These are phyloP conservation scores for Caenorhabditis zanzibari DNA, from an alignment of 2,888 invertebrate species.

Conservation along the genomic window DNA sequence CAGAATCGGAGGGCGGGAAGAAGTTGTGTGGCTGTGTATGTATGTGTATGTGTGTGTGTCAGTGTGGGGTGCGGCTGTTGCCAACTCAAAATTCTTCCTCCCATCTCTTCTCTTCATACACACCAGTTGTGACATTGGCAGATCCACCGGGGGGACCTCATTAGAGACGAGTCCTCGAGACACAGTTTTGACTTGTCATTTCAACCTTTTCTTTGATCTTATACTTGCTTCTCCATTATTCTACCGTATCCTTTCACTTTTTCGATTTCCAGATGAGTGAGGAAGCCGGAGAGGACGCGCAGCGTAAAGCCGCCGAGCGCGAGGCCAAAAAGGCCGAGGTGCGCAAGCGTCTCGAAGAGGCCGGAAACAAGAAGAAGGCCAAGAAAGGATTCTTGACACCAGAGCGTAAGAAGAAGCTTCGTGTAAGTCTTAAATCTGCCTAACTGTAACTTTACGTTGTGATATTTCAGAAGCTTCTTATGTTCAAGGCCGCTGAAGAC, in stretches of 20 bases:
- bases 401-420: constrained; percentile 99
- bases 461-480: constrained; percentile 91
- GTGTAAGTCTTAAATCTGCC: constrained; percentile 87
- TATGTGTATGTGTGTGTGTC: not conserved
- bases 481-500: constrained; percentile 99
- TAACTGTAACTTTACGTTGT: not conserved
- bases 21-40: not conserved
- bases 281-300: constrained; percentile 69
- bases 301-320: constrained; percentile 93
- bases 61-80: constrained; percentile 42
- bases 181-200: not conserved
- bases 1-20: constrained; percentile 33
- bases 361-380: constrained; percentile 90
- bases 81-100: constrained; percentile 33
- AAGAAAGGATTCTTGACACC: constrained; percentile 99
- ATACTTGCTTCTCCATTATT: not conserved
- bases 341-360: constrained; percentile 97
- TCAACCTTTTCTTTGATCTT: not conserved
- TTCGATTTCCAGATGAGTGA: constrained; percentile 68
- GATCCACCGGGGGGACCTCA: not conserved
- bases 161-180: not conserved
- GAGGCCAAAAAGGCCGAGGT: constrained; percentile 97
- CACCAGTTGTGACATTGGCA: constrained; percentile 56
- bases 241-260: not conserved
- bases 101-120: constrained; percentile 35